Conservation (phyloP, 2,797 vertebrate species). For the Streptopelia turtur region DNA sequence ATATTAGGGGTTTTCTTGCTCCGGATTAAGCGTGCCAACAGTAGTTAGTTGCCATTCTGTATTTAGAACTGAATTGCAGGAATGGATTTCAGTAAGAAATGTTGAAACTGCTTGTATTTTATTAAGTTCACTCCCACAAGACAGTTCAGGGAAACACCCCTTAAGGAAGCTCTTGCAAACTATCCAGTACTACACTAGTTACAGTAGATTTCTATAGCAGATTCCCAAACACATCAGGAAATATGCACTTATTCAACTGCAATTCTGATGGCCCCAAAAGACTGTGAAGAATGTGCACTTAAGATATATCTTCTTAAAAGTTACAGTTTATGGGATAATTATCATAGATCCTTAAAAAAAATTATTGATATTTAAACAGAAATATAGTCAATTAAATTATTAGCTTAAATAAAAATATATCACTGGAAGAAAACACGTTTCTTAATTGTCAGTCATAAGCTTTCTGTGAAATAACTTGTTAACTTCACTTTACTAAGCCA, state of each 20-base stretch:
- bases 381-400: background rate
- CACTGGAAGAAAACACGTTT: background rate
- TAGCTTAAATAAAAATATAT: background rate
- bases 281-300: background rate
- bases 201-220: background rate
- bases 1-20: constrained; percentile 67
- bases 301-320: background rate
- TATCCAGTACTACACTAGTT: background rate
- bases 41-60: constrained; percentile 19
- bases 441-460: background rate
- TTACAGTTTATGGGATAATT: background rate
- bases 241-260: background rate
- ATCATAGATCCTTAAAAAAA: background rate
- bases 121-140: constrained; percentile 24
- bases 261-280: background rate
- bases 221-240: background rate
- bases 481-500: background rate
- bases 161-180: constrained; percentile 6
- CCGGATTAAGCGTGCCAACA: constrained; percentile 50
- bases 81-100: constrained; percentile 42
- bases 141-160: background rate
- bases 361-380: background rate
- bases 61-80: constrained; percentile 61
- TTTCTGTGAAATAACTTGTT: background rate
- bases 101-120: constrained; percentile 42